These are phyloP conservation scores for Sepiola atlantica DNA, from an alignment of 2,888 invertebrate genomes.

Conservation along the genomic window DNA sequence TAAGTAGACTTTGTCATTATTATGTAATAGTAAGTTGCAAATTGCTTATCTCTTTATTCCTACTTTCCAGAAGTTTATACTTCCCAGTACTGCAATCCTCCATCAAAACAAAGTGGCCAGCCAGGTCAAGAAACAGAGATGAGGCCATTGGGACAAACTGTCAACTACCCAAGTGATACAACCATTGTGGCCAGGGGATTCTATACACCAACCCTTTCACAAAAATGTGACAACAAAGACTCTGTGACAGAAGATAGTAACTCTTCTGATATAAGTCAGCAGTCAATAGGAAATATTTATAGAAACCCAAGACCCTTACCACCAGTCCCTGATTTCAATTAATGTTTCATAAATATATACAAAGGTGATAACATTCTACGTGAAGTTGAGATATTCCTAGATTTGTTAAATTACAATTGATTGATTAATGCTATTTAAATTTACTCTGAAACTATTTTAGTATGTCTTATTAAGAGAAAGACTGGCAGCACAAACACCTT, in stretches of 20 bases:
- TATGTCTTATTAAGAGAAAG: neutral
- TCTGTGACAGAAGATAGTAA: conserved; percentile 19
- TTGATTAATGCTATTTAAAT: neutral
- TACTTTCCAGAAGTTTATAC: neutral
- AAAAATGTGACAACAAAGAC: neutral
- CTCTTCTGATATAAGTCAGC: conserved; percentile 20
- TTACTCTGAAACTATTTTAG: neutral
- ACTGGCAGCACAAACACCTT: conserved; percentile 6
- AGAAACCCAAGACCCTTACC: neutral
- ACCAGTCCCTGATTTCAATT: neutral
- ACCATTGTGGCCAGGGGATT: neutral
- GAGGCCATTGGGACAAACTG: neutral
- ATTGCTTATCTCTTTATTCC: neutral
- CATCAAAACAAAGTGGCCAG: neutral
- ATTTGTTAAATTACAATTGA: neutral
- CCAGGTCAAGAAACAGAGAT: neutral
- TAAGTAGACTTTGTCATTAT: no score
- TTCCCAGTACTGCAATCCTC: conserved; percentile 19
- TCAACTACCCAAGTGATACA: conserved; percentile 32
- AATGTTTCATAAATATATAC: neutral
- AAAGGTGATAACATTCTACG: neutral
- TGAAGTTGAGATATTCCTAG: conserved; percentile 9
- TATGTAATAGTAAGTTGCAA: neutral
- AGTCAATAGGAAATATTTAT: neutral
- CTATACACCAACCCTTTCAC: neutral